Conservation (phyloP, 2,797 vertebrate species). For the Sphenodon punctatus region DNA sequence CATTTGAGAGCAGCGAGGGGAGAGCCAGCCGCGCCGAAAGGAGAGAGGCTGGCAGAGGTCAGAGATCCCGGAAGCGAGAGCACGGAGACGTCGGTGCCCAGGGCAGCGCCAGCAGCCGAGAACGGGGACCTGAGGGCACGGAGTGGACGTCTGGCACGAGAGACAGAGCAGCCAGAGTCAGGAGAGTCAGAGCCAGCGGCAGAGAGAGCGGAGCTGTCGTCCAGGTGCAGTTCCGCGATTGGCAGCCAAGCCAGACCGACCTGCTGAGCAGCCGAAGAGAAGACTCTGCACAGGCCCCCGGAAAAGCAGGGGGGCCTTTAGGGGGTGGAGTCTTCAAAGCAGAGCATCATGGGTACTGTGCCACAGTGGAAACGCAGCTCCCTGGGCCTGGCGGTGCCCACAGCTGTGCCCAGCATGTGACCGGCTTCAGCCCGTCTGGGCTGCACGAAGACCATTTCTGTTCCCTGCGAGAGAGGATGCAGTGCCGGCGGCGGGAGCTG, state of each 20-base stretch:
- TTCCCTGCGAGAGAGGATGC: background rate
- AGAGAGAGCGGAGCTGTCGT: background rate
- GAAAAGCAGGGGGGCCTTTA: background rate
- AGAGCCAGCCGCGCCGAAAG: too few species aligned
- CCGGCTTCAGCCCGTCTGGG: background rate
- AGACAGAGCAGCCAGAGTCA: background rate
- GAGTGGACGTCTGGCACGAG: background rate
- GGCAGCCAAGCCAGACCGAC: too few species aligned
- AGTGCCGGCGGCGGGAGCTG: background rate
- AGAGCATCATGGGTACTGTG: background rate
- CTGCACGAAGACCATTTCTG: background rate
- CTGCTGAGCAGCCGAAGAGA: too few species aligned
- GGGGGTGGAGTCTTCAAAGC: background rate
- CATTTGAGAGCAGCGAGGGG: too few species aligned
- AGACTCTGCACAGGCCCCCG: rapidly evolving
- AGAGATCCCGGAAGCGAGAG: background rate
- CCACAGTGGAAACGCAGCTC: background rate
- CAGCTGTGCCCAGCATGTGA: too few species aligned
- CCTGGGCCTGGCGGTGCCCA: background rate
- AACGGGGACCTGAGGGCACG: background rate
- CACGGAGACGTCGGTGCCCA: too few species aligned
- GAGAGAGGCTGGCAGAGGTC: too few species aligned
- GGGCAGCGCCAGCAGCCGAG: background rate
- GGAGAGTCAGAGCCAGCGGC: background rate
- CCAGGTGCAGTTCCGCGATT: too few species aligned